A percentile compares a stretch with the other conserved stretches of the same genome.
Evolutionary conservation across 92 coral and sea anemone species (phyloP).

Genomic region (Porites lobata): DNA sequence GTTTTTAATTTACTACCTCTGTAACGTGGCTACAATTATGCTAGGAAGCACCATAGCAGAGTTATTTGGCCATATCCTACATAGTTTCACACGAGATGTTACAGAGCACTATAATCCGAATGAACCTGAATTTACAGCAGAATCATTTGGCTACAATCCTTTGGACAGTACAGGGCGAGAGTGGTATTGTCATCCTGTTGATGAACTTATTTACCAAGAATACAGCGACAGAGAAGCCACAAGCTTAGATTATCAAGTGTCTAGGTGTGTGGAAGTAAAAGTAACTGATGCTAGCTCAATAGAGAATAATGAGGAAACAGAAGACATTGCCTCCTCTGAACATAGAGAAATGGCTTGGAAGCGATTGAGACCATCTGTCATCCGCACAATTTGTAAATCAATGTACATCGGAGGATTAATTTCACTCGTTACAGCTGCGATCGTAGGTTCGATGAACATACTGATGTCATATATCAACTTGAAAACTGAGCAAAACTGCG

Average conservation of each 20-base stretch:
- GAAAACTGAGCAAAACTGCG: background rate
- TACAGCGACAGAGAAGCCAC: conserved; percentile 8
- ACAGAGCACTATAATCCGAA: no score
- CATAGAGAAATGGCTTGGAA: no score
- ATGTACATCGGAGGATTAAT: background rate
- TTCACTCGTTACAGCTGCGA: background rate
- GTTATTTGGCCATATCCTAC: background rate
- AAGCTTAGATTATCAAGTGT: background rate
- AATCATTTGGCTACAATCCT: background rate
- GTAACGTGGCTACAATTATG: no score
- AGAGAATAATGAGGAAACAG: background rate
- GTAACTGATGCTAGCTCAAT: background rate
- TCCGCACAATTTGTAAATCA: background rate
- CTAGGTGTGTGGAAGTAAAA: background rate
- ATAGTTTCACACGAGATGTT: no score
- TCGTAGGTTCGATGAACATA: background rate
- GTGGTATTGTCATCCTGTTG: background rate
- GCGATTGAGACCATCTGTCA: no score
- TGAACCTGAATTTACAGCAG: background rate
- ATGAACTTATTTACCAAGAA: background rate
- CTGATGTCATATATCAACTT: background rate
- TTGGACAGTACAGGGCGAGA: background rate
- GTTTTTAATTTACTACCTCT: no score
- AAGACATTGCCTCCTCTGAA: no score
- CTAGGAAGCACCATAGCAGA: background rate